Base-by-base conservation (phyloP, 1,140 invertebrate species). In the Diachasmimorpha longicaudata region DNA sequence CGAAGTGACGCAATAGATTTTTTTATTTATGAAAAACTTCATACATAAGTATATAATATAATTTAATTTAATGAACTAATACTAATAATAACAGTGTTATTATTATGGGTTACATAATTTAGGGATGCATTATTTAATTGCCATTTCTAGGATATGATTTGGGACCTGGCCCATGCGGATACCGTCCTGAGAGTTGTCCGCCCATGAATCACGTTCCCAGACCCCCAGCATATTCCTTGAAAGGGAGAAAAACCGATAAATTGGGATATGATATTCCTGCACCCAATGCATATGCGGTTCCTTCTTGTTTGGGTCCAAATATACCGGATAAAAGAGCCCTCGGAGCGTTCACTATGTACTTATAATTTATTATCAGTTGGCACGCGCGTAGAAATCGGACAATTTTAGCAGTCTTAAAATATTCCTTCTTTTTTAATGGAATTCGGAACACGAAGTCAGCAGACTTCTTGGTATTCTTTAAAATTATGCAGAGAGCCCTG, bases 161-260 rank as follows among this genome's bases (percentile, higher is more conserved):
- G 9, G 81, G 79, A 19, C 88, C 88, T 25, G 87, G 88, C 76
- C 86, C 88, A 0, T 86, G 85, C 36, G 82, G 86, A 6, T 87
- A 89, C 73, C 79, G 79, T 31, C 84, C 86, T 14, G 85, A 89
- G 58, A 76, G 80, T 46, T 82, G 80, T 72, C 82, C 80, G 14
- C 80, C 80, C 4, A 79, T 85, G 70, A 88, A 87, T 78, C 86
- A 88, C 72, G 70, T 39, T 25, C 70, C 25, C 9, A 83, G 81
- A 79, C 63, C 85, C 21, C 83, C 87, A 37, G 83, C 84, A 19
- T 87, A 82, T 25, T 83, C 79, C 0, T 80, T 86, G 6, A 79
- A 78, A 48, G 66, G 70, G 11, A 81, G 79, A 78, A 46, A 55
- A 11, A 58, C 55, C 44, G 31, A 70, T 14, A 80, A 78, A 72